Evolutionary conservation across 1,140 invertebrate species (phyloP), one percentile per base, ranked within the genome.

Genomic region (Drosophila bifasciata): DNA sequence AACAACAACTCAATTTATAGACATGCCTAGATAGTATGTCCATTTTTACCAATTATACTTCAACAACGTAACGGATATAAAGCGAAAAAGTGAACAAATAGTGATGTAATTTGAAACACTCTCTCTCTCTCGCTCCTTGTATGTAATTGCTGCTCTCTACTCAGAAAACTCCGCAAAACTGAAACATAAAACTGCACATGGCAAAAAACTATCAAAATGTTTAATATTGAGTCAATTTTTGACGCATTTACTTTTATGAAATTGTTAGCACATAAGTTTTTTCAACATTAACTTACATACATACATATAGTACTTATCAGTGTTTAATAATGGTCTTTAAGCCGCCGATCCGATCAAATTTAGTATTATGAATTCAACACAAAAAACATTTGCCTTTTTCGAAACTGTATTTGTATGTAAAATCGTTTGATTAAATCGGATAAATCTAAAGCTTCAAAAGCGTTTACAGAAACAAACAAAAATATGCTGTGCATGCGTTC

Each of bases 191-290:
- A 59, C 46, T 56, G 57, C 52, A 77, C 55, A 78, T 58, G 46
- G 43, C 61, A 68, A 73, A 73, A 51, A 70, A 74, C 51, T 74
- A 84, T 86, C 68, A 77, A 85, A 85, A 86, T 62, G 66, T 68
- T 53, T 56, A 60, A 69, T 15, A 23, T 80, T 79, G 58, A 81
- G 84, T 90, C 89, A 91, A 90, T 89, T 89, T 90, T 89, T 90
- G 89, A 86, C 80, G 79, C 81, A 89, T 90, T 91, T 90, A 89
- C 75, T 68, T 74, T 46, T 89, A 89, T 79, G 70, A 63, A 83
- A 88, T 79, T 89, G 78, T 50, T 84, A 88, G 63, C 56, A 46
- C 32, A 62, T 89, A 89, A 80, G 79, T 71, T 51, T 73, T 73
- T 58, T 46, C 15, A 52, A 23, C 64, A 71, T 53, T 49, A 75